Evolutionary conservation across 2,113 vertebrate genomes (phyloP), one percentile per base, ranked within the genome.

Genomic region (Nanorana parkeri): DNA sequence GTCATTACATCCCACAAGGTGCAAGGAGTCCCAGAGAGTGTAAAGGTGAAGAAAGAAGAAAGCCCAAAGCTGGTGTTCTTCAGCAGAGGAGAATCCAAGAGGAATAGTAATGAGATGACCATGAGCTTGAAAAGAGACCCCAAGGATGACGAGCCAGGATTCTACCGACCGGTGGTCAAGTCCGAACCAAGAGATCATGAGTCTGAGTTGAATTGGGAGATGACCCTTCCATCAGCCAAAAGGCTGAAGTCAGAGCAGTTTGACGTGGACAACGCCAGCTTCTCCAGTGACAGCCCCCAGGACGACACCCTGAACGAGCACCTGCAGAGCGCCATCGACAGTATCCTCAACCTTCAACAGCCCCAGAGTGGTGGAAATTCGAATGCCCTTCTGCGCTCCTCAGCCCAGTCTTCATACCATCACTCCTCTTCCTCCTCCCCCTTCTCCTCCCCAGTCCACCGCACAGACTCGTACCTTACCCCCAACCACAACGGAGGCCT

Each of bases 311-410:
- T 98, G 32, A 97, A 92, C 0, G 95, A 98, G 84, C 97, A 98
- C 88, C 92, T 98, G 6, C 97, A 99, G 92, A 97, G 96, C 23
- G 96, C 97, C 88, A 99, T 98, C 72, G 96, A 99, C 91, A 97
- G 96, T 91, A 99, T 99, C 90, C 94, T 99, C 1, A 97, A 99
- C 91, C 93, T 98, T 56, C 96, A 98, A 86, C 96, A 97, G 87
- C 94, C 94, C 84, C 88, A 85, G 66, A 19, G 65, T 0, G 60
- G 69, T 85, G 23, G 84, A 76, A 63, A 86, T 74, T 86, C 91
- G 0, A 78, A 87, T 82, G 84, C 84, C 56, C 78, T 87, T 0
- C 20, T 55, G 0, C 83, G 88, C 11, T 85, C 93, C 3, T 89
- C 92, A 0, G 28, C 28, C 29, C 80, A 67, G 54, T 20, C 72